Evolutionary conservation across 2,888 invertebrate species (phyloP).

Genomic region (Phaedon cochleariae): DNA sequence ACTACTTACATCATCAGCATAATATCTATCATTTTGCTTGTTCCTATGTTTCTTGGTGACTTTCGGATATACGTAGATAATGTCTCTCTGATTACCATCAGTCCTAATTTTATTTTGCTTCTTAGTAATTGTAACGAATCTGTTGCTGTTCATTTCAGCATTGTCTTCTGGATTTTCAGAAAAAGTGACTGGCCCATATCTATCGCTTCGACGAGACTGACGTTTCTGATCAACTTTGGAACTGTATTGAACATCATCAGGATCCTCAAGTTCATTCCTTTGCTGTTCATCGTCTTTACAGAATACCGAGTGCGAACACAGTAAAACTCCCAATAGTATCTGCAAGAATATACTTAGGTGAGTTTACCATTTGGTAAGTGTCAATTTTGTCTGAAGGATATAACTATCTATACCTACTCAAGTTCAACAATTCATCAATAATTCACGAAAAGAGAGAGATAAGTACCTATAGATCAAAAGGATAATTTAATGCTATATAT

Average conservation of each 20-base stretch:
- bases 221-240: no score
- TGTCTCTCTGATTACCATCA: constrained; percentile 42
- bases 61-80: constrained; percentile 50
- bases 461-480: no score
- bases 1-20: constrained; percentile 32
- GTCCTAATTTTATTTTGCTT: background rate
- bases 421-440: no score
- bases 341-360: background rate
- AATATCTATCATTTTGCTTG: constrained; percentile 44
- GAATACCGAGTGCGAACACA: background rate
- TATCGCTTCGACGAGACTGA: background rate
- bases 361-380: background rate
- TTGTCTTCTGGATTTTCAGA: constrained; percentile 38
- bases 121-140: constrained; percentile 31
- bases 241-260: no score
- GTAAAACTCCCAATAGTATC: background rate
- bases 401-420: no score
- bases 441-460: no score
- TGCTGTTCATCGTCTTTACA: background rate
- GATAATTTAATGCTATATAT: no score
- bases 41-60: constrained; percentile 52
- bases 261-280: no score
- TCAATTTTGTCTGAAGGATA: no score
- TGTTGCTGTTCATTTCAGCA: constrained; percentile 26
- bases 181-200: constrained; percentile 45